These are phyloP conservation scores for Thymelicus lineola DNA, from an alignment of 2,888 invertebrate species.

Conservation along the genomic window DNA sequence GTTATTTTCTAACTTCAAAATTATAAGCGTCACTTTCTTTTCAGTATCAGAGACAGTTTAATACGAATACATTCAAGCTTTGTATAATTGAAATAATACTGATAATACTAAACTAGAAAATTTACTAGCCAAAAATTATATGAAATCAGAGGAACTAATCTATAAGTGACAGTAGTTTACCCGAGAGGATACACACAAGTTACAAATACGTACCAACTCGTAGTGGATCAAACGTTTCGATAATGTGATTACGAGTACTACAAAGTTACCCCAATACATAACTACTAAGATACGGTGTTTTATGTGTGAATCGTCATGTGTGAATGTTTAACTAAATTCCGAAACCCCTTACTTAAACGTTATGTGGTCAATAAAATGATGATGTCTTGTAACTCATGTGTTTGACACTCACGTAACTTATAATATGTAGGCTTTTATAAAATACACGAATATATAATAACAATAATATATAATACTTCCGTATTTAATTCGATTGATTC, in stretches of 20 bases:
- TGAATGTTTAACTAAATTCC: not conserved
- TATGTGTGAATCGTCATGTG: not conserved
- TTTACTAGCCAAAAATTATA: not conserved
- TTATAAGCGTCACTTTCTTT: no score
- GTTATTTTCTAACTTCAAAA: no score
- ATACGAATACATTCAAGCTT: no score
- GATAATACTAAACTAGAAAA: no score
- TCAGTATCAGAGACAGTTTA: no score
- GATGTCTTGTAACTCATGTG: no score
- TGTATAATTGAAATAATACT: no score
- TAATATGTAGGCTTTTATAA: no score
- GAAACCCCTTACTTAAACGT: not conserved
- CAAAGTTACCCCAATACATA: not conserved
- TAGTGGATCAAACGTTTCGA: conserved; percentile 1
- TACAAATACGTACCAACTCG: not conserved
- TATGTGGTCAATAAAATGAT: not conserved
- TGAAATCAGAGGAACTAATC: not conserved
- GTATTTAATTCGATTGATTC: no score
- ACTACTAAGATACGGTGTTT: not conserved
- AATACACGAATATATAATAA: no score
- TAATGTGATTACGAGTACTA: conserved; percentile 8
- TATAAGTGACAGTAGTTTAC: not conserved
- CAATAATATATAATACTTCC: no score
- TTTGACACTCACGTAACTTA: no score
- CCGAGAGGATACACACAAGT: conserved; percentile 1